Conservation (phyloP, 2,113 vertebrate genomes). For the Sitta europaea region DNA sequence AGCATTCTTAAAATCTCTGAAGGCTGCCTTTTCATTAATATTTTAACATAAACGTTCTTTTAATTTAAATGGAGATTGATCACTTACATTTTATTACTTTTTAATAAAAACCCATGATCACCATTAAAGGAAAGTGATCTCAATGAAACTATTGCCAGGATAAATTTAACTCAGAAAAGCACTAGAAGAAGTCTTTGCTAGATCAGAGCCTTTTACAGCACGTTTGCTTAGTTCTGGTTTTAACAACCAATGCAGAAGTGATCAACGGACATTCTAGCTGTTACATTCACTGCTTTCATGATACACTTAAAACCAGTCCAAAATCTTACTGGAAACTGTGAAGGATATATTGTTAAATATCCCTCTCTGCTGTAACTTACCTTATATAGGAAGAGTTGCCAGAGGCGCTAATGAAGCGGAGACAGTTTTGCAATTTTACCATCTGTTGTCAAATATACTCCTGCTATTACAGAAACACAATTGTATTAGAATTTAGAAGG, state of each 20-base stretch:
- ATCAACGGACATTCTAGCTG: not conserved
- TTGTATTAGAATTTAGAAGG: not conserved
- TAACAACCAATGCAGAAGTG: not conserved
- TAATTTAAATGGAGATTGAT: conserved; percentile 21
- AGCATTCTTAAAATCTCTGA: not conserved
- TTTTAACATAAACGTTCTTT: conserved; percentile 32
- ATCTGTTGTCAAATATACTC: conserved; percentile 7
- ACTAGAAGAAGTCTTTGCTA: not conserved
- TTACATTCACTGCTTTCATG: not conserved
- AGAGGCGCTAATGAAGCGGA: conserved; percentile 27
- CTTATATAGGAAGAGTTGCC: not conserved
- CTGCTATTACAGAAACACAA: not conserved
- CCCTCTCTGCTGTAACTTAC: not conserved
- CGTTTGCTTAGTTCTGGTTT: not conserved
- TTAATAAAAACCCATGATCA: not conserved
- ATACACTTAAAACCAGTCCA: not conserved
- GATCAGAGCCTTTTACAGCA: not conserved
- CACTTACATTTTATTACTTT: conserved; percentile 17
- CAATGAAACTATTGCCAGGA: not conserved
- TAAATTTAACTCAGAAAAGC: not conserved
- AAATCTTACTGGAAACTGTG: not conserved
- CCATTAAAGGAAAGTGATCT: not conserved
- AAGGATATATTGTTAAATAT: not conserved
- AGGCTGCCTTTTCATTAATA: conserved; percentile 34
- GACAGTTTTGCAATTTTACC: conserved; percentile 6